These are phyloP conservation scores for Diachasmimorpha longicaudata DNA, from an alignment of 1,140 invertebrate genomes.

Conservation along the genomic window DNA sequence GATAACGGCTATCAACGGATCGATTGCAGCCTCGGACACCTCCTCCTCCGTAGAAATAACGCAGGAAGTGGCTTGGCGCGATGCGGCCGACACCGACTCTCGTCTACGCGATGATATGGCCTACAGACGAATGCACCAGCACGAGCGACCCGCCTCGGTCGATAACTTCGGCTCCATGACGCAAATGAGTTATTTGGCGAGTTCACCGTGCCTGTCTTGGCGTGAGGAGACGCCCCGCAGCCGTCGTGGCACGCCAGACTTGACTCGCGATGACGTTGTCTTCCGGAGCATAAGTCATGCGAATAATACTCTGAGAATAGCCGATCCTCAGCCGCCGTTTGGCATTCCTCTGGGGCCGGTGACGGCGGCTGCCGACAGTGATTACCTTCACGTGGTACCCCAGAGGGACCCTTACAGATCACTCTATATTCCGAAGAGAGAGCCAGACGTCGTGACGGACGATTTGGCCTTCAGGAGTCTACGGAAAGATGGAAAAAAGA, in stretches of 20 bases:
- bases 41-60: constrained; percentile 30
- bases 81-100: neutral
- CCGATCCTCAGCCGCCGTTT: constrained; percentile 86
- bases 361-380: constrained; percentile 74
- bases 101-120: constrained; percentile 80
- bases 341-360: constrained; percentile 86
- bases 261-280: constrained; percentile 82
- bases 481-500: constrained; percentile 71
- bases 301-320: constrained; percentile 73
- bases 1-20: constrained; percentile 11
- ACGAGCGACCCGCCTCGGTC: constrained; percentile 62
- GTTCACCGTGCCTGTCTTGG: constrained; percentile 68
- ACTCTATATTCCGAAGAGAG: constrained; percentile 69
- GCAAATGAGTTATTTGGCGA: constrained; percentile 75
- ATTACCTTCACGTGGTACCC: constrained; percentile 82
- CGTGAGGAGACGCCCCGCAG: constrained; percentile 60
- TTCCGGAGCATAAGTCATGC: constrained; percentile 80
- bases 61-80: neutral
- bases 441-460: constrained; percentile 84
- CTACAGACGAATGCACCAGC: constrained; percentile 72
- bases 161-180: constrained; percentile 65
- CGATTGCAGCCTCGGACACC: constrained; percentile 27
- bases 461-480: constrained; percentile 85
- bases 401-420: constrained; percentile 64
- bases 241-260: constrained; percentile 67